A percentile compares a stretch with the other conserved stretches of the same genome.
Conservation (phyloP, 2,888 invertebrate species). For the Ariolimax columbianus region DNA sequence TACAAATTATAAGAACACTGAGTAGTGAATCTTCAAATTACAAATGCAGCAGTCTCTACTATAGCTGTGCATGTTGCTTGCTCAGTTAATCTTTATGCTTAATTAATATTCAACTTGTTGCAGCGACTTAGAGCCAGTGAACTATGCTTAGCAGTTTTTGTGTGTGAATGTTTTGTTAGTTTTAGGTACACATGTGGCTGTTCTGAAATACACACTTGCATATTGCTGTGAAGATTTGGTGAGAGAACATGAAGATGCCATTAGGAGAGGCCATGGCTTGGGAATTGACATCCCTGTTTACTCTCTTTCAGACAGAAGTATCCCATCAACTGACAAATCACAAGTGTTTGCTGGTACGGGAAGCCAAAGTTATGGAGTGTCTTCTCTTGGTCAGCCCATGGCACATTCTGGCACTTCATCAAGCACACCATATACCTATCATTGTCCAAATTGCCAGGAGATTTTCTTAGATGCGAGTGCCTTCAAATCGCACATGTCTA, state of each 20-base stretch:
- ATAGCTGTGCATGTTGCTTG: too few species aligned
- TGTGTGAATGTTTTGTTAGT: background rate
- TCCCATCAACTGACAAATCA: background rate
- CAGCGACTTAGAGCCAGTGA: too few species aligned
- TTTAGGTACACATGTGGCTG: background rate
- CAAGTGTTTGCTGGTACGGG: conserved; percentile 10
- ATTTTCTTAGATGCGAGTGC: background rate
- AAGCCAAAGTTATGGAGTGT: background rate
- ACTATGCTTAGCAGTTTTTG: background rate
- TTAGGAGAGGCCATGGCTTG: conserved; percentile 1
- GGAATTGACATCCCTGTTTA: conserved; percentile 33
- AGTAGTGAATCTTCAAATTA: too few species aligned
- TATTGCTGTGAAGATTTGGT: background rate
- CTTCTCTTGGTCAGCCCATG: background rate
- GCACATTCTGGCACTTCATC: background rate
- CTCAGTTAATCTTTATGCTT: too few species aligned
- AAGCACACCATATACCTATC: background rate
- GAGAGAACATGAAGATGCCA: background rate
- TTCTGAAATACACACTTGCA: background rate
- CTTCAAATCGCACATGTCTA: conserved; percentile 32
- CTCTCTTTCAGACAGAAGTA: conserved; percentile 32
- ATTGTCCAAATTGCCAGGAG: conserved; percentile 16
- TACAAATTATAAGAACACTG: too few species aligned
- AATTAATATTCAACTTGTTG: too few species aligned
- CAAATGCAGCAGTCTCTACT: too few species aligned